These are phyloP conservation scores for Donacobius atricapilla DNA, from an alignment of 2,113 vertebrate species.

Conservation along the genomic window DNA sequence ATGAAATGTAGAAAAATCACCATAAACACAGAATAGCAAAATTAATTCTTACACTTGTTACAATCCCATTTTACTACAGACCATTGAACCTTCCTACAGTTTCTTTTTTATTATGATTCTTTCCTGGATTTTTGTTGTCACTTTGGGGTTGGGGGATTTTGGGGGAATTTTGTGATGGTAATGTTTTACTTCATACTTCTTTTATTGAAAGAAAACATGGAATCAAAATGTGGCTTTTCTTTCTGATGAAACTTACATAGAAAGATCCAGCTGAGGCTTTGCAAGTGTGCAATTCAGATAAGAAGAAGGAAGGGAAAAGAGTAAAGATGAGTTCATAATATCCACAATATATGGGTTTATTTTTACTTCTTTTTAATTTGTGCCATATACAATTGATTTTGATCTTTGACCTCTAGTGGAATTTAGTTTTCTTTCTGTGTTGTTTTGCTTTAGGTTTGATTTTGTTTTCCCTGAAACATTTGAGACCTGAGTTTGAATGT, in stretches of 20 bases:
- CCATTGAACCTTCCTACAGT: neutral
- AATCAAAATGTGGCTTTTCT: neutral
- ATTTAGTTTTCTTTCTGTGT: neutral
- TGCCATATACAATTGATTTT: neutral
- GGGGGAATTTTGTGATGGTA: neutral
- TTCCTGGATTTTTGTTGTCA: neutral
- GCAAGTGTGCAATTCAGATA: neutral
- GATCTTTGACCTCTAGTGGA: neutral
- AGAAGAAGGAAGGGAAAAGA: neutral
- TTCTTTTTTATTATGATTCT: neutral
- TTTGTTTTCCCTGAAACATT: neutral
- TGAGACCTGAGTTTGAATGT: neutral
- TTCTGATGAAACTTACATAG: neutral
- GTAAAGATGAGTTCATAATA: neutral
- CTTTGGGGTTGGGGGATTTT: fast-evolving
- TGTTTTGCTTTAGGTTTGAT: neutral
- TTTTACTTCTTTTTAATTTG: neutral
- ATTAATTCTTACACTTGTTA: neutral
- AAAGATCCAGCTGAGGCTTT: neutral
- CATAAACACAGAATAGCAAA: neutral
- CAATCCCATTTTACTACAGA: neutral
- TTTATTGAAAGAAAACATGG: neutral
- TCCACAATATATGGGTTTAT: neutral
- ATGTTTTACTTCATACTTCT: neutral
- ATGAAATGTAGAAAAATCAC: neutral